Conservation (phyloP, 2,113 vertebrate genomes). For the Sander lucioperca region DNA sequence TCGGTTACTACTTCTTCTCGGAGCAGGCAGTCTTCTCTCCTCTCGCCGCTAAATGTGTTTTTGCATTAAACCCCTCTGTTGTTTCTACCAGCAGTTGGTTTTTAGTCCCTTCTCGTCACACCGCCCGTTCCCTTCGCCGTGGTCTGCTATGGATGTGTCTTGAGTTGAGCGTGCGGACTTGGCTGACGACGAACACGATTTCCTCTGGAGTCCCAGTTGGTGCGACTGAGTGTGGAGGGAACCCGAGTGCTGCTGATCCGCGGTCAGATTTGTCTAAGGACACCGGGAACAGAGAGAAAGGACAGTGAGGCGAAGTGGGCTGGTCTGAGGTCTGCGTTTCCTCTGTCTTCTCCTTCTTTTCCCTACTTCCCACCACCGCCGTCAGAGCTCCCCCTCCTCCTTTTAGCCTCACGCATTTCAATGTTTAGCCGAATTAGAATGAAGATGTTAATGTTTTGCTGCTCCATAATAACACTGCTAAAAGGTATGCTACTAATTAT, state of each 20-base stretch:
- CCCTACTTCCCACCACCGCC: conserved; percentile 10
- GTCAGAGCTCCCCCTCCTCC: conserved; percentile 20
- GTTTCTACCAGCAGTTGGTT: conserved; percentile 38
- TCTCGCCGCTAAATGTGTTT: conserved; percentile 16
- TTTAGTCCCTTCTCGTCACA: conserved; percentile 43
- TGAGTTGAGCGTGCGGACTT: conserved; percentile 67
- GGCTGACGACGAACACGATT: conserved; percentile 68
- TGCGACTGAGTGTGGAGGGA: conserved; percentile 42
- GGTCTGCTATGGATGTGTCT: conserved; percentile 73
- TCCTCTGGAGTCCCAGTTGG: conserved; percentile 70
- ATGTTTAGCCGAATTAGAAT: neutral
- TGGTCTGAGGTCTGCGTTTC: conserved; percentile 72
- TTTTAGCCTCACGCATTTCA: neutral
- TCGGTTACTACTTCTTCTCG: conserved; percentile 32
- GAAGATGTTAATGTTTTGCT: neutral
- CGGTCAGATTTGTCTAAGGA: conserved; percentile 62
- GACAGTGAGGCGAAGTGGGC: conserved; percentile 27
- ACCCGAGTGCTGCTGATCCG: conserved; percentile 56
- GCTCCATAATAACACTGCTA: neutral
- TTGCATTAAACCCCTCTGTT: conserved; percentile 40
- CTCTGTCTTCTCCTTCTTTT: conserved; percentile 32
- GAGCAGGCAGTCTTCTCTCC: conserved; percentile 26
- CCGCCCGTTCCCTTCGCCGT: conserved; percentile 58
- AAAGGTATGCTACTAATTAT: neutral
- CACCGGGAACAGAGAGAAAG: neutral